Base-by-base conservation (phyloP, 1,140 invertebrate species). In the Cydia splendana region DNA sequence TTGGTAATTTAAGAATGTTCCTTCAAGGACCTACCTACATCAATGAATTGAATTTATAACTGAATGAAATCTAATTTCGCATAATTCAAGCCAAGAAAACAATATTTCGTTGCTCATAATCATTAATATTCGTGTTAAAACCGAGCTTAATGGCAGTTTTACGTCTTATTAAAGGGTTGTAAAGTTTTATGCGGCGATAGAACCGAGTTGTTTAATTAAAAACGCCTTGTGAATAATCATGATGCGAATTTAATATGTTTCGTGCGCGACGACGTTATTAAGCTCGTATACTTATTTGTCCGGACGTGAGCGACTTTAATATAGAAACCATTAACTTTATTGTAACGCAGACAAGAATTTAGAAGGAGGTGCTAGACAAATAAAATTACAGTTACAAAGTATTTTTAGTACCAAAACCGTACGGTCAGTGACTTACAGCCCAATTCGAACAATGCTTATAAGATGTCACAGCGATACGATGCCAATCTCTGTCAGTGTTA, bases 151-250 rank as follows among this genome's bases (percentile, higher is more conserved):
- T 84, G 82, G 84, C 86, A 84, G 83, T 91, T 91, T 91, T 85
- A 91, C 85, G 88, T 91, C 88, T 91, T 91, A 92, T 91, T 91
- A 92, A 92, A 91, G 91, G 91, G 91, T 92, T 92, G 79, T 92
- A 91, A 92, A 92, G 91, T 91, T 92, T 92, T 91, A 92, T 90
- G 89, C 85, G 76, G 79, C 85, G 76, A 80, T 82, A 78, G 79
- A 84, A 87, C 79, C 78, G 80, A 86, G 81, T 87, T 86, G 83
- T 89, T 91, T 92, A 92, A 92, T 92, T 92, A 92, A 92, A 92
- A 91, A 92, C 91, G 90, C 85, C 85, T 82, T 85, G 82, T 87
- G 91, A 91, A 92, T 92, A 92, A 91, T 90, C 87, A 92, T 90
- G 86, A 91, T 82, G 81, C 83, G 75, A 65, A 77, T 83, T 85